phyloP scores from a whole-genome alignment of 2,797 vertebrate genomes.

The Fistularia tabacaria region DNA sequence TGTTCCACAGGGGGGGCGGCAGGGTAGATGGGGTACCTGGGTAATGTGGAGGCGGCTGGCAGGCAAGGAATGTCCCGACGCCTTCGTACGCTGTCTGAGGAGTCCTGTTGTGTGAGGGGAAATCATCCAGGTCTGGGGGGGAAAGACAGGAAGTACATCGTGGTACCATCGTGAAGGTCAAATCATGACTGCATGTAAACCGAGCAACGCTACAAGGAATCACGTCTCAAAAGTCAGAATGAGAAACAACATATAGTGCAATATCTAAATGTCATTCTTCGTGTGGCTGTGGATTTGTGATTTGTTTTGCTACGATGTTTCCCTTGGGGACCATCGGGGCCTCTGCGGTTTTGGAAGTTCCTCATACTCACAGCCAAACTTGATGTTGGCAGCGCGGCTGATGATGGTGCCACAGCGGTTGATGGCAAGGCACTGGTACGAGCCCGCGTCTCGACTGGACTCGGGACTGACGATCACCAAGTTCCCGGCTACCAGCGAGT shows the following conservation, averaged over 20 bases:
- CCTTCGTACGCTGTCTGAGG: slow-evolving; percentile 86
- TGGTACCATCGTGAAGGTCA: background rate
- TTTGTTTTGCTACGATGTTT: too few species aligned
- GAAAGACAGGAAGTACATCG: background rate
- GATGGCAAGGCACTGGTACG: slow-evolving; percentile 91
- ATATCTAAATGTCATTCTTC: too few species aligned
- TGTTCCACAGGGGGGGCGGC: background rate
- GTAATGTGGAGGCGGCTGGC: slow-evolving; percentile 91
- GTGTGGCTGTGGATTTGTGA: too few species aligned
- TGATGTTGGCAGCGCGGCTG: slow-evolving; percentile 88
- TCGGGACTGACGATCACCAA: slow-evolving; percentile 86
- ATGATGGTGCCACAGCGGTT: slow-evolving; percentile 89
- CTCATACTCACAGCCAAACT: slow-evolving; percentile 90
- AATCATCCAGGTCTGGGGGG: slow-evolving; percentile 87
- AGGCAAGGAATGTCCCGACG: slow-evolving; percentile 84
- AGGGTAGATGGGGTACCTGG: slow-evolving; percentile 75
- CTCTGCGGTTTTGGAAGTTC: background rate
- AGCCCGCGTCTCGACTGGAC: slow-evolving; percentile 81
- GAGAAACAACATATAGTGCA: too few species aligned
- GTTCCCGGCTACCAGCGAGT: slow-evolving; percentile 87
- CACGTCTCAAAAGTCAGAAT: too few species aligned
- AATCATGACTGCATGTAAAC: too few species aligned
- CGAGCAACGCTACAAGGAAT: too few species aligned
- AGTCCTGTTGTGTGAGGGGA: slow-evolving; percentile 85
- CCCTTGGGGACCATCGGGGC: too few species aligned